phyloP scores from a whole-genome alignment of 2,797 vertebrate species.

The Holocentrus rufus region DNA sequence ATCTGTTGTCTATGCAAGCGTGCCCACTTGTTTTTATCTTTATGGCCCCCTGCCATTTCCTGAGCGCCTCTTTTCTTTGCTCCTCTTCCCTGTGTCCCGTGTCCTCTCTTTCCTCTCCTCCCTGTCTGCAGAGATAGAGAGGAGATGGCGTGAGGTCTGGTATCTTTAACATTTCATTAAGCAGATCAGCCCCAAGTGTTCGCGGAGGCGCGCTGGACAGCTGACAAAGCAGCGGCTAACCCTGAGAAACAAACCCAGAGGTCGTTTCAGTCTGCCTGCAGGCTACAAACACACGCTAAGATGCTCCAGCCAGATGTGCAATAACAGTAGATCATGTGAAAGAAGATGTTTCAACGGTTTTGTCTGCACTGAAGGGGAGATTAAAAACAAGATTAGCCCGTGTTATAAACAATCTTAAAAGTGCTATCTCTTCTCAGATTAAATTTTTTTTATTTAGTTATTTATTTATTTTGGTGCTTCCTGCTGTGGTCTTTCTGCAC shows the following conservation, averaged over 20 bases:
- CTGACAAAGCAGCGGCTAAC: constrained; percentile 64
- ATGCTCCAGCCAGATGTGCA: not conserved
- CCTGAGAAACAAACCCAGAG: constrained; percentile 52
- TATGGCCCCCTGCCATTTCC: too few species aligned
- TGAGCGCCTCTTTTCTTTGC: not conserved
- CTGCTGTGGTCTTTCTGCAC: too few species aligned
- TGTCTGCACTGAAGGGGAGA: too few species aligned
- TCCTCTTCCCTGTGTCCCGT: constrained; percentile 12
- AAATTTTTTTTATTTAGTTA: too few species aligned
- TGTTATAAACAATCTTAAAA: too few species aligned
- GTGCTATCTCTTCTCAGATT: too few species aligned
- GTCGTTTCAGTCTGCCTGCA: constrained; percentile 36
- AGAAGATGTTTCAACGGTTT: too few species aligned
- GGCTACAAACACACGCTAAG: constrained; percentile 13
- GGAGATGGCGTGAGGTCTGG: constrained; percentile 37
- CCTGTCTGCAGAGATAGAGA: constrained; percentile 3
- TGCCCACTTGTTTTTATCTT: constrained; percentile 2
- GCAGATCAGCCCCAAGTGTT: constrained; percentile 55
- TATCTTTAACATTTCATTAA: constrained; percentile 67
- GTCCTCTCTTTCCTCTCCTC: not conserved
- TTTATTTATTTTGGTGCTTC: too few species aligned
- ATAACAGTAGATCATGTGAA: too few species aligned
- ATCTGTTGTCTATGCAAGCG: not conserved
- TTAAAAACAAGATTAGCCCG: too few species aligned
- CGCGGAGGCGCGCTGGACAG: constrained; percentile 42